Evolutionary conservation across 2,113 vertebrate species (phyloP).

Genomic region (human (Homo sapiens)): GRCh38 chr2:67888001-67888500

Average conservation of each 20-base stretch:
- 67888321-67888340: slow-evolving; percentile 50
- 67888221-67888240: not conserved
- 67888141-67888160: not conserved
- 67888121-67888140: not conserved
- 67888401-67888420: slow-evolving; percentile 63
- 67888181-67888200: not conserved
- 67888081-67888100: not conserved
- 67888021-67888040: not conserved
- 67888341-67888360: slow-evolving; percentile 68
- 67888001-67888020: not conserved
- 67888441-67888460: slow-evolving; percentile 56
- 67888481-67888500: slow-evolving; percentile 71
- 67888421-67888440: slow-evolving; percentile 60
- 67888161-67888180: not conserved
- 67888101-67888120: not conserved
- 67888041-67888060: not conserved
- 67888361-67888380: slow-evolving; percentile 74
- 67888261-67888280: not conserved
- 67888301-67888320: slow-evolving; percentile 10
- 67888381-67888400: slow-evolving; percentile 73
- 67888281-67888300: not conserved
- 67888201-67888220: not conserved
- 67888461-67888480: slow-evolving; percentile 66
- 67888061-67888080: not conserved
- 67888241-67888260: not conserved